These are phyloP conservation scores for Chloropsis hardwickii DNA, from an alignment of 2,113 vertebrate species.

Conservation along the genomic window DNA sequence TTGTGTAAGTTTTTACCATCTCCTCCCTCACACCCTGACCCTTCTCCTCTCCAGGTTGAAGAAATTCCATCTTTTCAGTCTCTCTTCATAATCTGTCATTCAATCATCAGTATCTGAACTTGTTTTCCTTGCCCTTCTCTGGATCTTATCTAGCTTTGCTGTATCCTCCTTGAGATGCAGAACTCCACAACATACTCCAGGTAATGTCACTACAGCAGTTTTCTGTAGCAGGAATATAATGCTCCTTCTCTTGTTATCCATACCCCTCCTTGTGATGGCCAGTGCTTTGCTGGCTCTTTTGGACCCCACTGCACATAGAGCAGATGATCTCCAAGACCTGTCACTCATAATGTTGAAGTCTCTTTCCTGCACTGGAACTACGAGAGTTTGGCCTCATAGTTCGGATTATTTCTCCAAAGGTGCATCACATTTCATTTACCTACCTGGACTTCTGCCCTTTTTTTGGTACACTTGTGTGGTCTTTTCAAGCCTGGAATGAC, in stretches of 20 bases:
- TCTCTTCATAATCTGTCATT: not conserved
- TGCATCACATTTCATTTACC: not conserved
- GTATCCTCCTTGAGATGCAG: not conserved
- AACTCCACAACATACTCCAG: not conserved
- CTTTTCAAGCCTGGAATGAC: not conserved
- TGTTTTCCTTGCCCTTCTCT: not conserved
- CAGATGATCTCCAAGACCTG: not conserved
- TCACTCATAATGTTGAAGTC: not conserved
- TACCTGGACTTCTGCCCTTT: not conserved
- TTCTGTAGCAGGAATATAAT: not conserved
- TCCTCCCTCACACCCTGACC: fast-evolving
- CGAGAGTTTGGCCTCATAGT: not conserved
- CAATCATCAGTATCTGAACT: not conserved
- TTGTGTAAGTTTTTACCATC: not conserved
- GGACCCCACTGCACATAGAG: not conserved
- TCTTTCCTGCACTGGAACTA: not conserved
- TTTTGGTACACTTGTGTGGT: not conserved
- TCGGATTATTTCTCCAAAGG: not conserved
- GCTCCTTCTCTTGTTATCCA: fast-evolving
- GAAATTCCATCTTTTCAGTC: not conserved
- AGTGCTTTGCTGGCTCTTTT: not conserved
- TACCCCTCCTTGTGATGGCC: not conserved
- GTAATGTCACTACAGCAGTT: not conserved
- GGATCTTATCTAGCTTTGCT: not conserved
- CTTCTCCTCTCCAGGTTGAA: not conserved